A percentile compares a stretch with the other conserved stretches of the same genome.
These are phyloP conservation scores for Thermophis baileyi DNA, from an alignment of 2,113 vertebrate species.

Conservation along the genomic window DNA sequence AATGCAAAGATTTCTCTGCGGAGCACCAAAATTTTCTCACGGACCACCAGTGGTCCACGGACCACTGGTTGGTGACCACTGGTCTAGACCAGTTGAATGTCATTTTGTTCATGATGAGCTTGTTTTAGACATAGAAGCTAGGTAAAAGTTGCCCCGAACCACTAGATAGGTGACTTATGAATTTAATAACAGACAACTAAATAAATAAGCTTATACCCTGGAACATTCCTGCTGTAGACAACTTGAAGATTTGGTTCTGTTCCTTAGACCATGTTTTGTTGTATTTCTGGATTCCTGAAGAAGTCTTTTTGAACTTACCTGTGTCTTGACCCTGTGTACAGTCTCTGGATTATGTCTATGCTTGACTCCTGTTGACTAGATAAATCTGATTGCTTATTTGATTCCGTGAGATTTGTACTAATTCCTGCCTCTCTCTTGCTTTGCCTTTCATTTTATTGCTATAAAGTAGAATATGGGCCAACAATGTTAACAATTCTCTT, in stretches of 20 bases:
- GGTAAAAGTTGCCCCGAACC: neutral
- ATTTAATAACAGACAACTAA: neutral
- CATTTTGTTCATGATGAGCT: neutral
- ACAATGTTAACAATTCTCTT: neutral
- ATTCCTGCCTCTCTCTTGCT: neutral
- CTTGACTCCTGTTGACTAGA: neutral
- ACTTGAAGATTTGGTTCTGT: neutral
- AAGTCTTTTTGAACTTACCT: neutral
- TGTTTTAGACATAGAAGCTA: neutral
- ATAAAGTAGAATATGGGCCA: neutral
- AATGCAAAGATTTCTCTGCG: too few relatives aligned
- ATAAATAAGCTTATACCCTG: neutral
- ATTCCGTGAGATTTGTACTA: neutral
- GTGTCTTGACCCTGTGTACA: neutral
- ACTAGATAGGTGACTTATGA: neutral
- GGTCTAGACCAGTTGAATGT: neutral
- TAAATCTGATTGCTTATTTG: neutral
- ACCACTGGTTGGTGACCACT: too few relatives aligned
- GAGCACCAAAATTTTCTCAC: too few relatives aligned
- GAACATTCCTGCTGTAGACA: neutral
- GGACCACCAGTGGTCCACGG: too few relatives aligned
- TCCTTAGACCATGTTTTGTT: neutral
- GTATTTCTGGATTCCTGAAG: neutral
- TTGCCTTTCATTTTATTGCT: neutral
- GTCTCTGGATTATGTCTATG: neutral